Evolutionary conservation across 2,888 invertebrate genomes (phyloP).

Genomic region (Idaea straminata): DNA sequence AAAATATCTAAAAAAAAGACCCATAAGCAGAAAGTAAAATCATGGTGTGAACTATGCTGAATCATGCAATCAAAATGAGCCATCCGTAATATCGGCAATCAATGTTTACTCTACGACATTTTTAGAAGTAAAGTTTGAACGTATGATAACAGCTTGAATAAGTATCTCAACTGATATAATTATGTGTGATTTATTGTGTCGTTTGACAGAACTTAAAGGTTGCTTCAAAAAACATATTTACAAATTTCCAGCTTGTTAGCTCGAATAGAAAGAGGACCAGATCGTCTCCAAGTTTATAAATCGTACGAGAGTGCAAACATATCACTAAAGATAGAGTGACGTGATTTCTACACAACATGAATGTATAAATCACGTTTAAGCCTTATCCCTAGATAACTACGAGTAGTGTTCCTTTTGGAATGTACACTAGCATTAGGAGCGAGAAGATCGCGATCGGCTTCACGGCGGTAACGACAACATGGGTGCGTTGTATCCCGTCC

Average conservation of each 20-base stretch:
- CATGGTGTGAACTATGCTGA: too few species aligned
- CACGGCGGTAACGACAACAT: conserved; percentile 1
- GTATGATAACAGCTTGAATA: too few species aligned
- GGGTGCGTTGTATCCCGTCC: neutral
- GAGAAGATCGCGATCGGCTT: conserved; percentile 15
- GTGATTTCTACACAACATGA: conserved; percentile 11
- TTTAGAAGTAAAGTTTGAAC: too few species aligned
- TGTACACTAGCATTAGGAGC: conserved; percentile 45
- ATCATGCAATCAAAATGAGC: too few species aligned
- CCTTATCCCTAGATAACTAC: conserved; percentile 13
- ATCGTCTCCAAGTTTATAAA: neutral
- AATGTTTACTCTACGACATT: too few species aligned
- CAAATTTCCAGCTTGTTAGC: neutral
- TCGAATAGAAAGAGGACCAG: neutral
- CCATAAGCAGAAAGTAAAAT: too few species aligned
- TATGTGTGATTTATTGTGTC: neutral
- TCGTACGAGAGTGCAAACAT: conserved; percentile 13
- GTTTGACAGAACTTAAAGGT: neutral
- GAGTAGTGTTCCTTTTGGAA: conserved; percentile 31
- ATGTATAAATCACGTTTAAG: conserved; percentile 26
- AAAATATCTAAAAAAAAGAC: too few species aligned
- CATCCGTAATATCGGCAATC: too few species aligned
- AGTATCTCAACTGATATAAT: too few species aligned
- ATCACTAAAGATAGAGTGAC: conserved; percentile 10
- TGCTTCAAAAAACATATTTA: neutral